A percentile compares a stretch with the other conserved stretches of the same genome.
These are phyloP conservation scores for Rhyzopertha dominica DNA, from an alignment of 1,140 invertebrate genomes.

Conservation along the genomic window DNA sequence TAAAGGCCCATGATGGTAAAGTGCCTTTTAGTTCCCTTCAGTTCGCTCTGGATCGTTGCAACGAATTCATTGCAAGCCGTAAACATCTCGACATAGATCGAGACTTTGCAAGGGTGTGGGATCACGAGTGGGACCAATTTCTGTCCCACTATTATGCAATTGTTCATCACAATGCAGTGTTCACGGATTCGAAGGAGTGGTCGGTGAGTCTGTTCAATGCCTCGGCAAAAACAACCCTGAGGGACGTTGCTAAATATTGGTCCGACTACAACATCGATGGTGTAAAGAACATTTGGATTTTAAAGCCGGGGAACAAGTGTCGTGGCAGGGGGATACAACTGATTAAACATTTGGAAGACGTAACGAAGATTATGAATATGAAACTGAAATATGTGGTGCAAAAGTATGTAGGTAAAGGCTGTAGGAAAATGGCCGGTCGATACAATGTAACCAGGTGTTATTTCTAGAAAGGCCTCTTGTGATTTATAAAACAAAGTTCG, in stretches of 20 bases:
- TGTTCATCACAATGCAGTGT: constrained; percentile 58
- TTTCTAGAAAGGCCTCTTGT: constrained; percentile 74
- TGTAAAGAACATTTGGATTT: constrained; percentile 85
- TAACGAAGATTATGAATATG: constrained; percentile 64
- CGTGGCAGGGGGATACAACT: constrained; percentile 84
- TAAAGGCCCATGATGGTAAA: constrained; percentile 55
- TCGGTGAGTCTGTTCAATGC: constrained; percentile 37
- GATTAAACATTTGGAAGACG: constrained; percentile 81
- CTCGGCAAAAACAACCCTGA: constrained; percentile 48
- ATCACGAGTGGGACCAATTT: constrained; percentile 83
- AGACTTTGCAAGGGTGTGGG: constrained; percentile 62
- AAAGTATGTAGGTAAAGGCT: constrained; percentile 88
- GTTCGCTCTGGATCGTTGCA: constrained; percentile 71
- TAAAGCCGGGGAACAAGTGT: constrained; percentile 92
- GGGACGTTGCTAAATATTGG: constrained; percentile 59
- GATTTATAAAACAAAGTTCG: constrained; percentile 88
- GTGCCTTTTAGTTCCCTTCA: constrained; percentile 69
- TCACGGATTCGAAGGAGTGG: constrained; percentile 44
- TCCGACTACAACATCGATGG: constrained; percentile 81
- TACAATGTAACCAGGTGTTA: constrained; percentile 25
- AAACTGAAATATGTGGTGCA: constrained; percentile 77
- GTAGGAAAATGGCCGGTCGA: too few relatives aligned
- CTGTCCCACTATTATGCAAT: constrained; percentile 69
- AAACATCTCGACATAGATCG: constrained; percentile 84
- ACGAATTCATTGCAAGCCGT: constrained; percentile 67